Conservation (phyloP, 2,797 vertebrate genomes). For the Peromyscus nudipes region DNA sequence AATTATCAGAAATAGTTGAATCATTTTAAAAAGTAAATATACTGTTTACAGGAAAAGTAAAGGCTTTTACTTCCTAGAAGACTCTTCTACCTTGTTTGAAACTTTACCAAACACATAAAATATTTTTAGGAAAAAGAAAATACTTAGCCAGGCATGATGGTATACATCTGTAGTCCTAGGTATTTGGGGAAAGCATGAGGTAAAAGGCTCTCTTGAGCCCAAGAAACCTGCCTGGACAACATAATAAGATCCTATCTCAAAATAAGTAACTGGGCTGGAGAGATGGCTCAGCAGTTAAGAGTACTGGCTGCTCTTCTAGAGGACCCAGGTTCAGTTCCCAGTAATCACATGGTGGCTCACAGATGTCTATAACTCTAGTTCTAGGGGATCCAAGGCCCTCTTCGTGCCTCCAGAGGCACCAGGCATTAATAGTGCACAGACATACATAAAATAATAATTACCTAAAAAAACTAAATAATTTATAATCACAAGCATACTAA, state of each 20-base stretch:
- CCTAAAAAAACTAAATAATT: background rate
- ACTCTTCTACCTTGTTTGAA: background rate
- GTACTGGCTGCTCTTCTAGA: background rate
- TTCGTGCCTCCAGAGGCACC: background rate
- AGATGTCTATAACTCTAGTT: background rate
- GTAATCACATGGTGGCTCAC: background rate
- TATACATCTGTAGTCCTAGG: background rate
- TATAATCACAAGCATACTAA: constrained; percentile 35
- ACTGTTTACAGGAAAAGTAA: background rate
- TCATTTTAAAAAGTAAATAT: background rate
- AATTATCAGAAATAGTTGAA: constrained; percentile 7
- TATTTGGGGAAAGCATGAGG: background rate
- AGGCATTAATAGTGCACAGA: background rate
- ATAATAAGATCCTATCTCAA: background rate
- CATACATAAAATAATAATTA: background rate
- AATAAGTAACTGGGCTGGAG: background rate
- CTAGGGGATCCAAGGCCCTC: background rate
- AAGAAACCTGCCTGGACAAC: background rate
- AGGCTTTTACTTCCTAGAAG: background rate
- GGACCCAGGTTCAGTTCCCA: background rate
- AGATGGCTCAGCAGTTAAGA: background rate
- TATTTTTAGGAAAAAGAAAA: constrained; percentile 3
- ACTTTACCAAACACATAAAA: background rate
- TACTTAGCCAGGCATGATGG: background rate
- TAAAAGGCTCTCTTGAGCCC: background rate